A percentile compares a stretch with the other conserved stretches of the same genome.
phyloP scores from a whole-genome alignment of 2,113 vertebrate genomes.

The Chunga burmeisteri region DNA sequence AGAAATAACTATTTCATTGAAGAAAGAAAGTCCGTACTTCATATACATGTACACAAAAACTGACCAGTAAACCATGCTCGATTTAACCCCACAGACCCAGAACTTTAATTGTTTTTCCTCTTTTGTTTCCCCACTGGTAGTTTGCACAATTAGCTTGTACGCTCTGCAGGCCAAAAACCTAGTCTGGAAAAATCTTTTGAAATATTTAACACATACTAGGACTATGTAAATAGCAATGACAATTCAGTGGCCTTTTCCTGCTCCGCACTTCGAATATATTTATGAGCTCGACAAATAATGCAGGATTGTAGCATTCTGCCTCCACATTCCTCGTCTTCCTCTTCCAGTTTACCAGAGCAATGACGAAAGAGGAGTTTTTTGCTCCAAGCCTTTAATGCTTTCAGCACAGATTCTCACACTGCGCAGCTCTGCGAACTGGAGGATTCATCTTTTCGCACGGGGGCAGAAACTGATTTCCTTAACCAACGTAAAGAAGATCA shows the following conservation, averaged over 20 bases:
- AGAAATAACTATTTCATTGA: background rate
- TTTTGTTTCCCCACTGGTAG: background rate
- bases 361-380: background rate
- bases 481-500: background rate
- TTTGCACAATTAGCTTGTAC: background rate
- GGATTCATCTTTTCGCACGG: background rate
- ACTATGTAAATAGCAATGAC: conserved; percentile 4
- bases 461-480: background rate
- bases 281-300: background rate
- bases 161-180: background rate
- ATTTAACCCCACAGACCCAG: background rate
- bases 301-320: background rate
- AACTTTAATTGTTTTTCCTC: background rate
- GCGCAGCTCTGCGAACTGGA: rapidly evolving
- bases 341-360: background rate
- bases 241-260: background rate
- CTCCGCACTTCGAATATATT: background rate
- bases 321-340: background rate
- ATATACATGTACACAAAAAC: background rate
- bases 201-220: background rate
- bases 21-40: background rate
- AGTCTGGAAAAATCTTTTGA: background rate
- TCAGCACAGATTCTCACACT: background rate
- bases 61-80: background rate
- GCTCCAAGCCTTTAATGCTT: background rate